phyloP scores from a whole-genome alignment of 2,797 vertebrate species.

The Rousettus madagascariensis region DNA sequence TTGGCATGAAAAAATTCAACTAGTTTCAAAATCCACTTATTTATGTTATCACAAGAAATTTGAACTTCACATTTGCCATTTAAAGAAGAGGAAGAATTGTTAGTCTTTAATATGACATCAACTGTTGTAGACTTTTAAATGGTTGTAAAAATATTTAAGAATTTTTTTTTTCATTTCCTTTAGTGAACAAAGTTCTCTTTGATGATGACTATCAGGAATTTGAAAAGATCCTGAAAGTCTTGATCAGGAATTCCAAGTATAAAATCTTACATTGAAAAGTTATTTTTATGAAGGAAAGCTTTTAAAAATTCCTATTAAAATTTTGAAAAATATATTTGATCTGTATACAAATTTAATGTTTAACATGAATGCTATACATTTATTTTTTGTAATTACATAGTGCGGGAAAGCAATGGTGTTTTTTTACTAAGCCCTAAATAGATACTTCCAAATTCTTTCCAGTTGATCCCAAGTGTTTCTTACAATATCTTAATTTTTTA shows the following conservation, averaged over 20 bases:
- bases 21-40: background rate
- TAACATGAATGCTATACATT: background rate
- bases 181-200: background rate
- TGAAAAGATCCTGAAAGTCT: background rate
- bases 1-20: conserved; percentile 8
- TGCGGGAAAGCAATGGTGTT: background rate
- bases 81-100: background rate
- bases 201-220: background rate
- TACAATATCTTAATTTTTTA: background rate
- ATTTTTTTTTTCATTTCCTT: background rate
- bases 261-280: conserved; percentile 3
- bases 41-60: background rate
- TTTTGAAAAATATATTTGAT: background rate
- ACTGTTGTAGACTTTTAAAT: conserved; percentile 18
- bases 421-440: background rate
- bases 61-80: background rate
- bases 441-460: background rate
- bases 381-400: background rate
- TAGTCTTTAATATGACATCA: background rate
- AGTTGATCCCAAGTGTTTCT: background rate
- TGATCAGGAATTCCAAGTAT: background rate
- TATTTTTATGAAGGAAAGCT: background rate
- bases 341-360: background rate
- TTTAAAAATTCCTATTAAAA: background rate
- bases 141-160: background rate